phyloP scores from a whole-genome alignment of 2,797 vertebrate genomes.

The Pseudochromis fuscus region DNA sequence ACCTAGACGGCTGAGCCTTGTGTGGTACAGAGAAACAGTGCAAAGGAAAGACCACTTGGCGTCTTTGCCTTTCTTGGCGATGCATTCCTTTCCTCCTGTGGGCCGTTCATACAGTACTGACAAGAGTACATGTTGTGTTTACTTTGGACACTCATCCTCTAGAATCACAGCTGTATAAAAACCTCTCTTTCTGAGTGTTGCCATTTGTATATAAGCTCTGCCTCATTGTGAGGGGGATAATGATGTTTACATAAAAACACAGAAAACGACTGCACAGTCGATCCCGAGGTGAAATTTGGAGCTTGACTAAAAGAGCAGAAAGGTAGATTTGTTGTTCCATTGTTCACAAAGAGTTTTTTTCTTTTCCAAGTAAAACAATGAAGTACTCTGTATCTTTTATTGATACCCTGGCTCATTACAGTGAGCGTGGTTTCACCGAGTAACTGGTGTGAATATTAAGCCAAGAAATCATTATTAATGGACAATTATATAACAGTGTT shows the following conservation, averaged over 20 bases:
- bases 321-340: constrained; percentile 1
- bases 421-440: not conserved
- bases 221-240: constrained; percentile 12
- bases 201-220: constrained; percentile 16
- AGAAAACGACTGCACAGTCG: constrained; percentile 12
- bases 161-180: constrained; percentile 50
- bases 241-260: constrained; percentile 9
- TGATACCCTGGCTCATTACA: not conserved
- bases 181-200: constrained; percentile 5
- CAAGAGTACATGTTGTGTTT: constrained; percentile 60
- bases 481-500: not conserved
- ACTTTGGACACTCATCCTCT: constrained; percentile 48
- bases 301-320: not conserved
- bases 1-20: constrained; percentile 63
- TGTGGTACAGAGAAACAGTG: constrained; percentile 38
- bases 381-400: not conserved
- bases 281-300: not conserved
- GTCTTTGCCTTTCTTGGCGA: constrained; percentile 55
- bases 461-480: not conserved
- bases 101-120: constrained; percentile 64
- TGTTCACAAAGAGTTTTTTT: constrained; percentile 2
- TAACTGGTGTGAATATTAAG: not conserved
- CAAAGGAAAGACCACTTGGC: constrained; percentile 45
- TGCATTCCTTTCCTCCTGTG: constrained; percentile 67
- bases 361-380: constrained; percentile 4